These are phyloP conservation scores for Pangasius macronema DNA, from an alignment of 2,797 vertebrate genomes.

Conservation along the genomic window DNA sequence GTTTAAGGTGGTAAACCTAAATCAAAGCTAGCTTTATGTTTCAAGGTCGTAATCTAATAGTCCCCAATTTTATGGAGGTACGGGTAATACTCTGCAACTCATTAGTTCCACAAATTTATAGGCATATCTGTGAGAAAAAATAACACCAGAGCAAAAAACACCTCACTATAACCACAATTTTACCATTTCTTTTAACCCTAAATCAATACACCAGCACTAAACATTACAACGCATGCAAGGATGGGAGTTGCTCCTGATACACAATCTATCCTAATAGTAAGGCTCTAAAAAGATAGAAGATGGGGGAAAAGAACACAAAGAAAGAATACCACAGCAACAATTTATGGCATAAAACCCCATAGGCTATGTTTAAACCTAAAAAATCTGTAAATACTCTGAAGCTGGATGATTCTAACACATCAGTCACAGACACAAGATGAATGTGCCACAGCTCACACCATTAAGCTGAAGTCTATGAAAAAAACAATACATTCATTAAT, in stretches of 20 bases:
- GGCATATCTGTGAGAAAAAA: not conserved
- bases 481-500: not conserved
- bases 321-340: not conserved
- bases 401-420: not conserved
- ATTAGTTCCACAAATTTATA: not conserved
- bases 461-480: not conserved
- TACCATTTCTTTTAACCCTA: not conserved
- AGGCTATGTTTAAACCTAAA: not conserved
- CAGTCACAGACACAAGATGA: slow-evolving; percentile 7
- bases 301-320: not conserved
- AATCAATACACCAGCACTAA: not conserved
- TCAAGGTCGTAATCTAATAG: not conserved
- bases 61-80: not conserved
- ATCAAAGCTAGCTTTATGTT: not conserved
- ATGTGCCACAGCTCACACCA: not conserved
- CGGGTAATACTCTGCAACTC: not conserved
- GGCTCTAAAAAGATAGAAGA: not conserved
- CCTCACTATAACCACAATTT: not conserved
- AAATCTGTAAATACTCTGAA: not conserved
- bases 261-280: no score
- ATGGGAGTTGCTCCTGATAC: not conserved
- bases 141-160: not conserved
- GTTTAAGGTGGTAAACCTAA: not conserved
- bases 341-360: not conserved
- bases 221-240: not conserved